Evolutionary conservation across 2,797 vertebrate species (phyloP), one percentile per base, ranked within the genome.

Genomic region (Parotocinclus haroldoi): DNA sequence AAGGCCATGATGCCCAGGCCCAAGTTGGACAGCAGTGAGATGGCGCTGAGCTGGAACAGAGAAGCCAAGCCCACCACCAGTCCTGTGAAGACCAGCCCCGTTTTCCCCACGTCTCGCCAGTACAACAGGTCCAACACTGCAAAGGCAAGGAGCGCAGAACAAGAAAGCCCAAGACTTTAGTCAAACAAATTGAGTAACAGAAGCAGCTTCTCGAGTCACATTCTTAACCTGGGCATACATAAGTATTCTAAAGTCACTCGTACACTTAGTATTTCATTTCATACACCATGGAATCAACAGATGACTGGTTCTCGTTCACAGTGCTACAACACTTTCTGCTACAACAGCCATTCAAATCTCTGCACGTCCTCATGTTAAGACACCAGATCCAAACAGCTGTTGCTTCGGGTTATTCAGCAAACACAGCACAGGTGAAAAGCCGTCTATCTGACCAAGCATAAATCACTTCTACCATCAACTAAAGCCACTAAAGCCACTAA

Each of bases 1-100:
- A 92, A 64, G 0, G 83, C 85, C 81, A 96, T 91, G 66, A 91
- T 60, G 1, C 87, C 80, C 81, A 96, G 84, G 39, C 88, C 89
- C 46, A 91, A 53, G 36, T 93, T 87, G n/a, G 94, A 89, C 0
- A 89, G 65, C 72, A 96, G 88, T 0, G 91, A 92, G 84, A 97
- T 78, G 64, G 85, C 84, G 42, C 94, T 97, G 80, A 95, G 90
- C 84, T 95, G 94, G 40, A 93, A 91, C 80, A 96, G 83, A 76
- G 91, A 91, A 66, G 92, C 89, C 77, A 98, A 83, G 5, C 88
- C 82, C 44, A 92, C 84, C 86, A 96, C 90, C 64, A 92, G 73
- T 11, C 92, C 89, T 0, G 91, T 92, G 81, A 97, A 93, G 54
- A 91, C 86, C 73, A 88, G 79, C 0, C 88, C 92, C 0, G 93